Percentiles rank a stretch among this genome's conserved stretches.
phyloP scores from a whole-genome alignment of 2,888 invertebrate genomes.

The Aspidiotus destructor region DNA sequence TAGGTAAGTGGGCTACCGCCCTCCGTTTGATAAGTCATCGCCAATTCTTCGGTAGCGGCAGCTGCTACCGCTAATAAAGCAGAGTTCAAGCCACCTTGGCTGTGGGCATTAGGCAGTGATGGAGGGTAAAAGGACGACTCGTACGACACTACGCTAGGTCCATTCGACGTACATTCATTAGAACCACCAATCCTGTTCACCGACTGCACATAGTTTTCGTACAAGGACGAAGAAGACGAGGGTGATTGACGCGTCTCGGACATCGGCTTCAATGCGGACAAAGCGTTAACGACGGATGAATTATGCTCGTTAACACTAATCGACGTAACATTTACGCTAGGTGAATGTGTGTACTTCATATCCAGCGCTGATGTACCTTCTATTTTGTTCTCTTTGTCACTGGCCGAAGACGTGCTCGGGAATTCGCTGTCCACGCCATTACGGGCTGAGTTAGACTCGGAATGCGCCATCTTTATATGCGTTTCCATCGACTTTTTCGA shows the following conservation, averaged over 20 bases:
- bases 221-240: conserved; percentile 22
- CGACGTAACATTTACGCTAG: too few species aligned
- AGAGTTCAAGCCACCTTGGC: conserved; percentile 12
- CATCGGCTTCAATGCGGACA: not conserved
- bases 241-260: not conserved
- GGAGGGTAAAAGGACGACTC: conserved; percentile 39
- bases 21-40: conserved; percentile 5
- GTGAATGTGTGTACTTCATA: not conserved
- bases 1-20: conserved; percentile 6
- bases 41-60: conserved; percentile 22
- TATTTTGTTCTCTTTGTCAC: conserved; percentile 45
- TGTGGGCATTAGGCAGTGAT: conserved; percentile 42
- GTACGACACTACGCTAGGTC: not conserved
- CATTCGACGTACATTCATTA: conserved; percentile 35
- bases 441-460: conserved; percentile 48
- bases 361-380: not conserved
- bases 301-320: too few species aligned
- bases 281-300: not conserved
- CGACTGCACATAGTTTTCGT: conserved; percentile 9
- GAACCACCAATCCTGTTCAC: conserved; percentile 15
- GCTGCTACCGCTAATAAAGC: not conserved
- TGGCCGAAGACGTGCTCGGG: conserved; percentile 39
- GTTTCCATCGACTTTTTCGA: conserved; percentile 85
- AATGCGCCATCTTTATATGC: conserved; percentile 65
- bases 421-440: conserved; percentile 36